A percentile compares a stretch with the other conserved stretches of the same genome.
These are phyloP conservation scores for Carcharodon carcharias DNA, from an alignment of 2,797 vertebrate species.

Conservation along the genomic window DNA sequence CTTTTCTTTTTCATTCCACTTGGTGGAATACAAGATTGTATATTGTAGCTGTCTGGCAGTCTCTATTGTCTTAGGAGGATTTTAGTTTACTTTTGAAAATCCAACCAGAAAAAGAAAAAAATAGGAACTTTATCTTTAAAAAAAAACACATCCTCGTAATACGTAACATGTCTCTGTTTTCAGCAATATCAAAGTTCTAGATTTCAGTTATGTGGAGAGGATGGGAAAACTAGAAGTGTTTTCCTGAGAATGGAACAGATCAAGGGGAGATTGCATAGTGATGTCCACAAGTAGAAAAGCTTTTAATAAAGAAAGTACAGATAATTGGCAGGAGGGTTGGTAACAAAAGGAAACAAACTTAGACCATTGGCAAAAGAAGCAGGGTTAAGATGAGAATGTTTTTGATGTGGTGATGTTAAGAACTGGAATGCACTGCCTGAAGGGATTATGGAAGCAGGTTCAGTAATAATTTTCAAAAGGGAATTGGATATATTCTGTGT, in stretches of 20 bases:
- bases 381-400: background rate
- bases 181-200: background rate
- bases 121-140: too few relatives aligned
- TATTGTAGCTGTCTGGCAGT: too few relatives aligned
- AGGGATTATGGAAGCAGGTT: background rate
- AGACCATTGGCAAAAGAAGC: background rate
- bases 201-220: background rate
- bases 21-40: too few relatives aligned
- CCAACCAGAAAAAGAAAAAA: too few relatives aligned
- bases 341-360: background rate
- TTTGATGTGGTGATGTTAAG: background rate
- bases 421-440: background rate
- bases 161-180: too few relatives aligned
- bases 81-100: too few relatives aligned
- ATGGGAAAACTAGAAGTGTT: background rate
- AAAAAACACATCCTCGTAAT: too few relatives aligned
- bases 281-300: background rate
- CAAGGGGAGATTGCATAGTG: background rate
- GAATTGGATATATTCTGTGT: background rate
- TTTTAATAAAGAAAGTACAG: background rate
- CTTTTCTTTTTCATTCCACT: too few relatives aligned
- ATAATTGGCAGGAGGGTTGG: background rate
- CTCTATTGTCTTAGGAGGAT: too few relatives aligned
- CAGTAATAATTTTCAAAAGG: background rate
- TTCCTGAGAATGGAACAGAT: background rate